Evolutionary conservation across 2,888 invertebrate species (phyloP), one percentile per base, ranked within the genome.

Genomic region (Mycalesis mineus): DNA sequence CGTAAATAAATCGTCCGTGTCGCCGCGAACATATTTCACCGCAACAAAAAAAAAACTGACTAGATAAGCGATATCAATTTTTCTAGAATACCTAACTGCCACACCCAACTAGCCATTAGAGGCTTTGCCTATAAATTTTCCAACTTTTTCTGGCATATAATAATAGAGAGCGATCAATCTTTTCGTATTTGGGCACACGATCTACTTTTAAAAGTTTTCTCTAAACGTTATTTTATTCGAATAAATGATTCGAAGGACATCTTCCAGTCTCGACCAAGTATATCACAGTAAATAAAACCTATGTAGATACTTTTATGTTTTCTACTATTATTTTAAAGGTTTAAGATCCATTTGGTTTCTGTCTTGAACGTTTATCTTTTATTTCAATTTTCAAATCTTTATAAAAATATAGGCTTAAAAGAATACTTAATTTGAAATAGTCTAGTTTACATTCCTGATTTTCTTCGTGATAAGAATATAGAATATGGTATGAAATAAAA

Each of bases 61-160:
- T 49, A 58, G 31, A 54, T 58, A 29, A 42, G 50, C 51, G 36
- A 45, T 54, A 59, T 57, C 50, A 53, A 59, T 59, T 57, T 59
- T 50, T 59, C 54, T 59, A 56, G 58, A 61, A 61, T 52, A 58
- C 55, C 55, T 47, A 55, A 39, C 52, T 51, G 48, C 40, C 55
- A 50, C 55, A 49, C 49, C 33, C 54, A 45, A 39, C 39, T 50
- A 54, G 47, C 56, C 50, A 54, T 55, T 62, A 49, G 57, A 33
- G 63, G 51, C 61, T 61, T 65, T 63, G 61, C 63, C 63, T 54
- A 63, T 55, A 60, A 63, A 57, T 52, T 53, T 56, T 59, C 49
- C 54, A 59, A 62, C 50, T 56, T 61, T 65, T 60, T 62, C 63
- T 65, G 65, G 61, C 61, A 57, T 50, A 57, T 52, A 62, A 54